Base-by-base conservation (phyloP, 2,113 vertebrate genomes). In the Cromileptes altivelis region DNA sequence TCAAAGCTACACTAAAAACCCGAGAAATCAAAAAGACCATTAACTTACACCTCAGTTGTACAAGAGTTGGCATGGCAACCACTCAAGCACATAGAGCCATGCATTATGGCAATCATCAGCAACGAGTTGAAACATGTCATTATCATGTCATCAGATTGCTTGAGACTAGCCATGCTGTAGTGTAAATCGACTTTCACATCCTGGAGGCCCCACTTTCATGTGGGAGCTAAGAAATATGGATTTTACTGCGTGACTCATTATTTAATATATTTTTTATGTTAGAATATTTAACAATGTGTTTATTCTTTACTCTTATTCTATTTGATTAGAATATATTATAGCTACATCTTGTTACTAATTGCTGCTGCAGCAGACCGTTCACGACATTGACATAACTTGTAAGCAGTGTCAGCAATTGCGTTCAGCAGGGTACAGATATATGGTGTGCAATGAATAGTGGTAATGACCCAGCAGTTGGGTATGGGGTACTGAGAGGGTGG, bases 31-130 rank as follows among this genome's bases (percentile, higher is more conserved):
- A 40, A 60, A 75, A 68, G 23, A 82, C 49, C 33, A 45, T 53
- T 56, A 68, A 49, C 17, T 69, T 71, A 25, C 40, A 63, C 70
- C 30, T 75, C 40, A 11, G 62, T 47, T 60, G 45, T 33, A 74
- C 25, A 61, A 47, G 17, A 27, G 72, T 65, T 75, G 71, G 61
- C 63, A 82, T 76, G 71, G 18, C 71, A 85, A 85, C 80, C 56
- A 81, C 27, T 15, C 12, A 56, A 67, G 55, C 64, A 68, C 27
- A 74, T 2, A 83, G 19, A 68, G 56, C 25, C 8, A 45, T 76
- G 37, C 37, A 64, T 45, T 64, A 69, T 57, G 25, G 49, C 27
- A 49, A 37, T 13, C 67, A 58, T 47, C n/a, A 0, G 69, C 40
- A 63, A 14, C 2, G 5, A 67, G 61, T 21, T 47, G 30, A 65